phyloP scores from a whole-genome alignment of 2,888 invertebrate species.

The Agrilus cyanescens region DNA sequence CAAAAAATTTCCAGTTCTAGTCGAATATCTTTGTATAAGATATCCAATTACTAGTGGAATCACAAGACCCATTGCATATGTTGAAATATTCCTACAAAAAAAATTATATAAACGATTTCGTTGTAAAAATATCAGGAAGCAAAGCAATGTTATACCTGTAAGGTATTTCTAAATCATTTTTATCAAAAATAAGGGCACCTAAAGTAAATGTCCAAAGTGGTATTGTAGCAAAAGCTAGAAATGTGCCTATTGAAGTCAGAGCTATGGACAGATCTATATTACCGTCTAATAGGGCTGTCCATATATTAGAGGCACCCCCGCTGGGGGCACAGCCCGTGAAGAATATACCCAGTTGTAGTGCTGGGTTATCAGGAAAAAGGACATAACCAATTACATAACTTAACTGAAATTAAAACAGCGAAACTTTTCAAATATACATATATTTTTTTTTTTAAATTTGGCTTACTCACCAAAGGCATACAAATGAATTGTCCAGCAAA shows the following conservation, averaged over 20 bases:
- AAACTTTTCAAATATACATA: too few species aligned
- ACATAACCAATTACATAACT: conserved; percentile 62
- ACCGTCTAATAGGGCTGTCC: conserved; percentile 83
- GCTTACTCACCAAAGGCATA: conserved; percentile 68
- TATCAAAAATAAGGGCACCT: conserved; percentile 53
- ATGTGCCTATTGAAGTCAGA: conserved; percentile 78
- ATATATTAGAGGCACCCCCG: conserved; percentile 93
- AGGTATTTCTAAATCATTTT: conserved; percentile 63
- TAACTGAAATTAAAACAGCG: conserved; percentile 38
- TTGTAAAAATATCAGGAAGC: too few species aligned
- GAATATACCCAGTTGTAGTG: conserved; percentile 75
- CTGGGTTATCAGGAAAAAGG: conserved; percentile 55
- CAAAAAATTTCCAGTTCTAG: conserved; percentile 55
- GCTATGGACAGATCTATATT: conserved; percentile 89
- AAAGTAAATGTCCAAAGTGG: conserved; percentile 85
- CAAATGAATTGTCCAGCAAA: conserved; percentile 66
- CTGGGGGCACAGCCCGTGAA: conserved; percentile 83
- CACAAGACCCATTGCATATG: conserved; percentile 61
- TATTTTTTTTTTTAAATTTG: too few species aligned
- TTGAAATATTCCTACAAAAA: conserved; percentile 43
- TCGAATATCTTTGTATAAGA: conserved; percentile 54
- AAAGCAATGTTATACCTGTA: conserved; percentile 38
- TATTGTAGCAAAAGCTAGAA: conserved; percentile 82
- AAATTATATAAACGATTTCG: too few species aligned
- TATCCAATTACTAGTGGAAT: conserved; percentile 64